phyloP scores from a whole-genome alignment of 2,113 vertebrate genomes.

The Climacteris rufus region DNA sequence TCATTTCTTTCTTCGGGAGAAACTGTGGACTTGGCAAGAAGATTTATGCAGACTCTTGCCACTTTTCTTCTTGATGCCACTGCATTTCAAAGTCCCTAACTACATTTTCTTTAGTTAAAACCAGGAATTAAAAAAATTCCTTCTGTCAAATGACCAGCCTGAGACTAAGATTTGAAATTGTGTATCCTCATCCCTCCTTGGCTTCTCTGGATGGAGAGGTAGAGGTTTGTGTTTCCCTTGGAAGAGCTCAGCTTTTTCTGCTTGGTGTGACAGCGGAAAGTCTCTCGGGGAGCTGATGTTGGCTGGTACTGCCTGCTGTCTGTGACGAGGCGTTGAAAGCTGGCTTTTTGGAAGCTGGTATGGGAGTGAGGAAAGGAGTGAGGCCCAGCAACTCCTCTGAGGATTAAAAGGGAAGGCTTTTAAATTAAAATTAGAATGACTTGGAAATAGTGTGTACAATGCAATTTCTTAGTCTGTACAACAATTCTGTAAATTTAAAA shows the following conservation, averaged over 20 bases:
- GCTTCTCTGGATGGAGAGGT: neutral
- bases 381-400: neutral
- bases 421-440: neutral
- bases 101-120: neutral
- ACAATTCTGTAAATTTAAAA: neutral
- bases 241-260: neutral
- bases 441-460: neutral
- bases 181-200: neutral
- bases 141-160: neutral
- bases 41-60: neutral
- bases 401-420: neutral
- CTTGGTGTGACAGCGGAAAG: neutral
- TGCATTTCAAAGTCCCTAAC: neutral
- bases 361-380: neutral
- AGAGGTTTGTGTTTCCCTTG: neutral
- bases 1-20: neutral
- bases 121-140: neutral
- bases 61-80: neutral
- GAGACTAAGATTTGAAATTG: neutral
- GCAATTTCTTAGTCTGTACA: neutral
- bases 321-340: neutral
- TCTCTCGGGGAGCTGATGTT: neutral
- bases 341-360: neutral
- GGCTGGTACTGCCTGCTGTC: neutral
- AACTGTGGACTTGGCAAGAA: neutral